Evolutionary conservation across 1,140 invertebrate genomes (phyloP).

Genomic region (Capitella teleta): DNA sequence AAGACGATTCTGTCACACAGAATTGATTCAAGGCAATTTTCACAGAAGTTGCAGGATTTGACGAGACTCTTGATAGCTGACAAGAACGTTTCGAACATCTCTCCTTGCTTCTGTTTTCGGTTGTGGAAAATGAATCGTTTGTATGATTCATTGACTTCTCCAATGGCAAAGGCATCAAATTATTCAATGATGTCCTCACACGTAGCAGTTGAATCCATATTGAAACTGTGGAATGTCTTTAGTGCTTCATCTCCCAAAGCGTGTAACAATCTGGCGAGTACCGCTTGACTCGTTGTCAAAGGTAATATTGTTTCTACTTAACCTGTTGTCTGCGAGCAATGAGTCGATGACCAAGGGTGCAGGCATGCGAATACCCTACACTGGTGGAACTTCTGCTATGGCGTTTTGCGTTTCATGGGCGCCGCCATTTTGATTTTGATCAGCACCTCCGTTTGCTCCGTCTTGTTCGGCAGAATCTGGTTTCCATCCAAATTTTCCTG

Average conservation of each 20-base stretch:
- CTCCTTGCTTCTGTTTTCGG: constrained; percentile 1
- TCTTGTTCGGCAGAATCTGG: too few species aligned
- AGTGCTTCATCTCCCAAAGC: background rate
- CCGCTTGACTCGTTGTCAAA: too few species aligned
- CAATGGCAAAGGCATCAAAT: background rate
- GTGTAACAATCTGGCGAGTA: background rate
- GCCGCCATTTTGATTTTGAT: too few species aligned
- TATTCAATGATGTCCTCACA: background rate
- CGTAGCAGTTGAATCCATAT: background rate
- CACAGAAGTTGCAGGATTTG: constrained; percentile 1
- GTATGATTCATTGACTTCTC: constrained; percentile 1
- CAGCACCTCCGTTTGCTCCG: too few species aligned
- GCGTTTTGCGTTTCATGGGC: too few species aligned
- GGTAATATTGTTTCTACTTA: too few species aligned
- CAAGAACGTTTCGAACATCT: background rate
- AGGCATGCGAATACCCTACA: too few species aligned
- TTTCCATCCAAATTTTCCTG: too few species aligned
- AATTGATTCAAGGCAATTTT: background rate
- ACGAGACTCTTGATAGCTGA: background rate
- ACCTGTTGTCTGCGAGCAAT: too few species aligned
- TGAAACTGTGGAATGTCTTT: constrained; percentile 3
- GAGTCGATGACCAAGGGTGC: too few species aligned
- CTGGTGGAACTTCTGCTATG: too few species aligned
- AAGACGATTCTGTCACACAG: constrained; percentile 3
- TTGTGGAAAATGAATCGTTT: constrained; percentile 3